Conservation (phyloP, 1,140 invertebrate genomes). For the Drosophila sucinea region DNA sequence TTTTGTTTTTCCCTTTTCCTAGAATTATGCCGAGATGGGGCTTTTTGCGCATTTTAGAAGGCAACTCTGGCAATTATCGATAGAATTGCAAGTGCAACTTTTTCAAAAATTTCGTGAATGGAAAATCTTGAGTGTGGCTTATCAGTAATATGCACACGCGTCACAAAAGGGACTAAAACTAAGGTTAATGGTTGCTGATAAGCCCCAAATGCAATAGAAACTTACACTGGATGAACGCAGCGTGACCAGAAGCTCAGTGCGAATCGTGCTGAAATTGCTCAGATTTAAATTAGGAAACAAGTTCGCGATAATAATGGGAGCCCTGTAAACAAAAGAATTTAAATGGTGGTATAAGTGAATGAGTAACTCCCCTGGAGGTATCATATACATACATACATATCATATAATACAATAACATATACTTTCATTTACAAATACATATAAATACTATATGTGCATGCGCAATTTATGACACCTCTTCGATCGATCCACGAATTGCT, state of each 20-base stretch:
- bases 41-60: conserved; percentile 3
- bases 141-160: conserved; percentile 36
- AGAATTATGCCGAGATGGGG: background rate
- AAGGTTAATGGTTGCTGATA: conserved; percentile 42
- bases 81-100: background rate
- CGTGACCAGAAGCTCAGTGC: conserved; percentile 72
- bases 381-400: no score
- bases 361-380: background rate
- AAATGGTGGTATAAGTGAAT: background rate
- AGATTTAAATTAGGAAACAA: conserved; percentile 80
- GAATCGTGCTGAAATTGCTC: conserved; percentile 74
- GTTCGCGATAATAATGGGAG: conserved; percentile 68
- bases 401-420: no score
- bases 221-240: conserved; percentile 71
- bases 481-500: conserved; percentile 22
- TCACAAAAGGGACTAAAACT: conserved; percentile 29
- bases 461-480: conserved; percentile 22
- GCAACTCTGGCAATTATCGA: conserved; percentile 4
- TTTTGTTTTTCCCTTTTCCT: background rate
- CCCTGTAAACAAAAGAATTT: conserved; percentile 64
- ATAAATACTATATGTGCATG: background rate
- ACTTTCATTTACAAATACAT: no score
- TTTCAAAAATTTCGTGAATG: conserved; percentile 51
- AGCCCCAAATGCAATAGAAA: conserved; percentile 44
- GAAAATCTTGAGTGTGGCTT: conserved; percentile 33